A percentile compares a stretch with the other conserved stretches of the same genome.
Evolutionary conservation across 2,888 invertebrate species (phyloP).

Genomic region (Archips crataeganus): DNA sequence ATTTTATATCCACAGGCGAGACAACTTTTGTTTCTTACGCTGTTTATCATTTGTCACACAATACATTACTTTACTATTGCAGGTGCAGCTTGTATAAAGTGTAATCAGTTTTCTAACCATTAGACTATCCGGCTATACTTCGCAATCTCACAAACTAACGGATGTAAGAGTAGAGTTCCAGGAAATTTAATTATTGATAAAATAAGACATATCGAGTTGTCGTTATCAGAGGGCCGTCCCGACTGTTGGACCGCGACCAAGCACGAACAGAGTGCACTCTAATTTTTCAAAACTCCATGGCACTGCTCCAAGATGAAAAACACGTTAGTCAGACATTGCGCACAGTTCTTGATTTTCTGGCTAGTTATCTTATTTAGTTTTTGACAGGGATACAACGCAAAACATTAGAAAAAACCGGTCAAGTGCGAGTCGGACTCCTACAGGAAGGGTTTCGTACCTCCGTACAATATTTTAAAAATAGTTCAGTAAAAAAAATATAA

Average conservation of each 20-base stretch:
- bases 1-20: too few species aligned
- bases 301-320: slow-evolving; percentile 69
- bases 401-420: too few species aligned
- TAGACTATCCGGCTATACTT: too few species aligned
- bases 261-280: slow-evolving; percentile 52
- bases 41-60: too few species aligned
- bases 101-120: too few species aligned
- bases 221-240: slow-evolving; percentile 56
- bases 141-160: neutral
- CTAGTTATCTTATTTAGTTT: slow-evolving; percentile 48
- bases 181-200: slow-evolving; percentile 27
- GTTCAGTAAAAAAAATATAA: too few species aligned
- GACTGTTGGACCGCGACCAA: slow-evolving; percentile 72
- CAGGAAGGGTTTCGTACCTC: too few species aligned
- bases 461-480: too few species aligned
- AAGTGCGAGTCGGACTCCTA: too few species aligned
- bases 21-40: too few species aligned
- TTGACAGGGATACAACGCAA: slow-evolving; percentile 2
- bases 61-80: too few species aligned
- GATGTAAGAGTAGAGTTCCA: slow-evolving; percentile 3
- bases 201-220: slow-evolving; percentile 38
- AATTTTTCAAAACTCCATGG: slow-evolving; percentile 81
- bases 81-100: too few species aligned
- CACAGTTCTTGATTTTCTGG: slow-evolving; percentile 60
- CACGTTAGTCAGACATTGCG: slow-evolving; percentile 66